Base-by-base conservation (phyloP, 2,113 vertebrate genomes). In the Strix aluco region DNA sequence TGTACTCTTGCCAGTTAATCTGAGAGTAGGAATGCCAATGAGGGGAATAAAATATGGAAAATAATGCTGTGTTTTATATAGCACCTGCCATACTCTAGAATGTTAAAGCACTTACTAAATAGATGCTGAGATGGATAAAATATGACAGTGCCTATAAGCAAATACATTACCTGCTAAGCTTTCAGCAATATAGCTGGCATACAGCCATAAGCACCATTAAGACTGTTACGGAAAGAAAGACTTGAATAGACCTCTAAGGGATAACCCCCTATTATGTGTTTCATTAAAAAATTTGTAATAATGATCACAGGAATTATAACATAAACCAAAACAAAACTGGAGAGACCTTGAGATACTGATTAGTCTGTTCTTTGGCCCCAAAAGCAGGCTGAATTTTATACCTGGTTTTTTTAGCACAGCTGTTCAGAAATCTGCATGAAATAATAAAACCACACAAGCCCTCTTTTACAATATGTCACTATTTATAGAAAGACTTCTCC, bases 11-110 rank as follows among this genome's bases (percentile, higher is more conserved):
- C 91, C 88, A 86, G 87, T 79, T 96, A 72, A 94, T 95, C 72
- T 80, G 29, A 59, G 55, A 88, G 71, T 32, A 36, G 73, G 47
- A 74, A 86, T 93, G 89, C 63, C 86, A 81, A 18, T 9, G 55
- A 87, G 58, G 42, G 65, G 29, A 90, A 70, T 82, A 89, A 95
- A 96, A 80, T 94, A 92, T 92, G 86, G 78, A 95, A 97, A 96
- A 88, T 74, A 97, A 92, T 92, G 88, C 73, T 87, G 36, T 94
- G 73, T 95, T 95, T 94, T 96, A 62, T 95, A 42, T 90, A 88
- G 77, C 80, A 77, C 94, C 73, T 97, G 86, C 94, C 83, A 81
- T 91, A 74, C 15, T 71, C 62, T 86, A 58, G 66, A 70, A 88
- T 70, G 59, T 40, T 95, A 63, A 82, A 95, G 78, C 44, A 63